Evolutionary conservation across 2,113 vertebrate species (phyloP).

Genomic region (Dasypus novemcinctus): DNA sequence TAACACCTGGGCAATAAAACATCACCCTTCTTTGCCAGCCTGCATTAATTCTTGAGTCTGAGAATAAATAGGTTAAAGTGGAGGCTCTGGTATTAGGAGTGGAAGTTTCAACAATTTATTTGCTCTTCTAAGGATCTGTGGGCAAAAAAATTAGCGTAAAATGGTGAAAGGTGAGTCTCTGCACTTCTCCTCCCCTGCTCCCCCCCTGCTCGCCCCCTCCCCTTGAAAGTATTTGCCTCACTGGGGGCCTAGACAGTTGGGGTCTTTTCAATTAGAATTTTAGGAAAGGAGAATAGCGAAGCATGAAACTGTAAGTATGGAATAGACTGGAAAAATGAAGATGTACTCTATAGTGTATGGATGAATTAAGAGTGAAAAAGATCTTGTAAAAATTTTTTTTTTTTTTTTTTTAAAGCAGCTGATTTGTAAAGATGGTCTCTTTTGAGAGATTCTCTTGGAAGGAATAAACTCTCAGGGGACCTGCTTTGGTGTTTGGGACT

Average conservation of each 20-base stretch:
- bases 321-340: not conserved
- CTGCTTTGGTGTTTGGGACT: not conserved
- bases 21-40: not conserved
- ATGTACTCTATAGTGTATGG: not conserved
- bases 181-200: too few species aligned
- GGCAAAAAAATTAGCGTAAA: not conserved
- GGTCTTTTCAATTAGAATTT: not conserved
- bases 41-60: not conserved
- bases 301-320: too few species aligned
- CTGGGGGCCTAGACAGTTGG: not conserved
- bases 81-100: not conserved
- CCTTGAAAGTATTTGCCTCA: not conserved
- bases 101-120: not conserved
- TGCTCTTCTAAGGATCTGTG: not conserved
- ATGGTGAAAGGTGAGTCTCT: not conserved
- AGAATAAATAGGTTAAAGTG: not conserved
- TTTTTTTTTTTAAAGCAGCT: not conserved
- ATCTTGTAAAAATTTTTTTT: not conserved
- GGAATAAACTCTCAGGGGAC: accelerated
- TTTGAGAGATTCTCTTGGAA: not conserved
- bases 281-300: not conserved
- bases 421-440: not conserved
- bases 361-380: not conserved
- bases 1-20: not conserved
- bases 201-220: too few species aligned